A percentile compares a stretch with the other conserved stretches of the same genome.
Evolutionary conservation across 1,140 invertebrate species (phyloP).

Genomic region (Varroa destructor): DNA sequence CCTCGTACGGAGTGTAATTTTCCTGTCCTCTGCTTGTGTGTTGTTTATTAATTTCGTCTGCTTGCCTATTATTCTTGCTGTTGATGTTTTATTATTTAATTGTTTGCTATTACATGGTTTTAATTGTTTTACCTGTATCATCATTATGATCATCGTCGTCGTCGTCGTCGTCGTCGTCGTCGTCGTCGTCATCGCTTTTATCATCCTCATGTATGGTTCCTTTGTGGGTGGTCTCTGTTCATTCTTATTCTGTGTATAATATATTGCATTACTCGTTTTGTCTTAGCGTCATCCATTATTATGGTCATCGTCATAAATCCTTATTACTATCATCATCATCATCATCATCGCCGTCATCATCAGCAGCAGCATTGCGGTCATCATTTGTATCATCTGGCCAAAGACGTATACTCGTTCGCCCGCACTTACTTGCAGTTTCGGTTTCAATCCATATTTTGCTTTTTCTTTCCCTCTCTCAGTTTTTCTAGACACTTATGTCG

Average conservation of each 20-base stretch:
- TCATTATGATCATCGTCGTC: not conserved
- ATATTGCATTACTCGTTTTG: slow-evolving; percentile 27
- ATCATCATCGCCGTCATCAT: not conserved
- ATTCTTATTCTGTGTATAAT: not conserved
- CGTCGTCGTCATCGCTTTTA: not conserved
- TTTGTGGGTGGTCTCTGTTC: too few species aligned
- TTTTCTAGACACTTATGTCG: too few species aligned
- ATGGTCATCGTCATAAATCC: not conserved
- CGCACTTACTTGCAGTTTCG: not conserved
- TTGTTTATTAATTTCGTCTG: not conserved
- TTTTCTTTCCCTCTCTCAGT: too few species aligned
- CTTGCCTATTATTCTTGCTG: not conserved
- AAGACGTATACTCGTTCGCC: slow-evolving; percentile 1
- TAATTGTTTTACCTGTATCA: not conserved
- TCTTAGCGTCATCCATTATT: not conserved
- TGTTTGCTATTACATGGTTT: not conserved
- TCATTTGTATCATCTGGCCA: not conserved
- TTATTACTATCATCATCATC: too few species aligned
- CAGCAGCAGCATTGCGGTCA: not conserved
- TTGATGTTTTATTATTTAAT: not conserved
- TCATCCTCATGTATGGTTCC: not conserved
- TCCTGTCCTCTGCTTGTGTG: not conserved
- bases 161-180: not conserved
- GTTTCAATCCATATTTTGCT: not conserved
- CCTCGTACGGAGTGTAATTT: not conserved